Percentiles rank a stretch among this genome's conserved stretches.
Conservation (phyloP, 2,797 vertebrate genomes). For the Botia kubotai region DNA sequence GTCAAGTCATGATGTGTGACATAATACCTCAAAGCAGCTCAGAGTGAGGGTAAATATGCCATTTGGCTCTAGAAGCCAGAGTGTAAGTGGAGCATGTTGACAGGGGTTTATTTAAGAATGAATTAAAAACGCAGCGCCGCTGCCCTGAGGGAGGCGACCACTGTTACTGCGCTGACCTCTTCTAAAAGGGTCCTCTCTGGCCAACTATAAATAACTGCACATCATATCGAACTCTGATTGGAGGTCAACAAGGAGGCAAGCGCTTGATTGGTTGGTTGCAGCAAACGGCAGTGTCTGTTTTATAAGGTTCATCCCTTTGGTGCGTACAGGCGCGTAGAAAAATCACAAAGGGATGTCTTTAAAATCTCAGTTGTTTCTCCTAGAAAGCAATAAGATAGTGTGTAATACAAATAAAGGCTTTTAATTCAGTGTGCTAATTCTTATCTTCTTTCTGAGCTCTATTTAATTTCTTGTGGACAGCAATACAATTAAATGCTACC, state of each 20-base stretch:
- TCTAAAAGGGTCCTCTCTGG: conserved; percentile 37
- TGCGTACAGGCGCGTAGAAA: not conserved
- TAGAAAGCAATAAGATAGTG: not conserved
- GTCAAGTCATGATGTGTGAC: conserved; percentile 44
- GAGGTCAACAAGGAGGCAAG: conserved; percentile 18
- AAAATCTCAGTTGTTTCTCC: not conserved
- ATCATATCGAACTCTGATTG: conserved; percentile 17
- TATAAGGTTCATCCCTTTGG: not conserved
- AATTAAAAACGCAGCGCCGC: conserved; percentile 40
- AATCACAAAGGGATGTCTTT: not conserved
- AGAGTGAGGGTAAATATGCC: conserved; percentile 51
- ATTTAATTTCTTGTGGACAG: not conserved
- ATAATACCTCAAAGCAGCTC: conserved; percentile 44
- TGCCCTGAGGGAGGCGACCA: conserved; percentile 30
- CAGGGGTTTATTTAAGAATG: conserved; percentile 42
- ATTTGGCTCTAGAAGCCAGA: conserved; percentile 42
- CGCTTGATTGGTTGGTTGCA: conserved; percentile 30
- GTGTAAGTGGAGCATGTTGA: conserved; percentile 45
- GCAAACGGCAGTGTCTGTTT: conserved; percentile 10
- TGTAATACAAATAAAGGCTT: not conserved
- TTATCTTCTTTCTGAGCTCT: not conserved
- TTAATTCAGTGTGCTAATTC: not conserved
- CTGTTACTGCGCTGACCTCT: conserved; percentile 34
- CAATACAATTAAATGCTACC: not conserved
- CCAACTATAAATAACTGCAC: conserved; percentile 37